Evolutionary conservation across 2,113 vertebrate species (phyloP), one percentile per base, ranked within the genome.

Genomic region (Genyomyrus donnyi): DNA sequence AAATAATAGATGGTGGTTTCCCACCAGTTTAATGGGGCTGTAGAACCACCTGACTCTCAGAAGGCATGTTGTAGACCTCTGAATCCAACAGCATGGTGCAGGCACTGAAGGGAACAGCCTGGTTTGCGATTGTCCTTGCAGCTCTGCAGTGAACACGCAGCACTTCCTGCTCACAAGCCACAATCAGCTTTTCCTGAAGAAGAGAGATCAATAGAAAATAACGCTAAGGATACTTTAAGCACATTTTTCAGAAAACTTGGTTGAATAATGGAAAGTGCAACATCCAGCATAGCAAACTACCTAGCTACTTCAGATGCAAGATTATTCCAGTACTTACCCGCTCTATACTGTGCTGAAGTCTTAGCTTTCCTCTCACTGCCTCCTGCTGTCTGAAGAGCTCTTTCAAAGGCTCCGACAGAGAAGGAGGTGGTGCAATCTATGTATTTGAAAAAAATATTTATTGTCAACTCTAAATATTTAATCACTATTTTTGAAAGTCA

Each of bases 81-180:
- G 98, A 99, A 96, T 99, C 98, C 93, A 99, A 95, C 93, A 99
- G 97, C 98, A 99, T 99, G 89, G 98, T 99, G 95, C 98, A 99
- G 92, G 98, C 98, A 11, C 98, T 99, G 94, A 99, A 99, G 13
- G 98, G 98, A 89, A 99, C 98, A 0, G 98, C 98, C 96, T 99
- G 98, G 94, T 99, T 99, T 66, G 98, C 98, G 45, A 99, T 99
- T 31, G 98, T 99, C 93, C 98, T 96, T 0, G 98, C 98, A 0
- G 98, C 98, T 95, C 98, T 97, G 93, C 98, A 99, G 90, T 99
- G 98, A 58, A 99, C 98, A 88, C 98, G 93, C 89, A 99, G 91
- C 53, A 99, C 98, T 95, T 99, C 98, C 94, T 99, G 98, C 91
- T 99, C 98, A 5, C 98, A 99, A 3, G 98, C 99, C 83, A 99